Evolutionary conservation across 64 coral and sea anemone species (phyloP), one percentile per base, ranked within the genome.

Genomic region (Hydrozoanthus tunicans): DNA sequence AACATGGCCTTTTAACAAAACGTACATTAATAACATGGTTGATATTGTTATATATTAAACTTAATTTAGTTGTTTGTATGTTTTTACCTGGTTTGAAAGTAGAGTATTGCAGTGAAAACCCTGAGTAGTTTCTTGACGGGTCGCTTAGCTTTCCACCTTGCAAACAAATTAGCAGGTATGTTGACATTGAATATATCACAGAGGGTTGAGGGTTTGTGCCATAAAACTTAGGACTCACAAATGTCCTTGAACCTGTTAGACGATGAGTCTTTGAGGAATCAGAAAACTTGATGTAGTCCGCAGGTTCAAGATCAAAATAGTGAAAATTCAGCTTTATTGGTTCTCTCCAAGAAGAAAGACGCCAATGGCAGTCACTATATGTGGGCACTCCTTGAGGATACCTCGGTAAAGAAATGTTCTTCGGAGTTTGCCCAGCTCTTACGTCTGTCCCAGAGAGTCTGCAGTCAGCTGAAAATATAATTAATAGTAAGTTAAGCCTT

Each of bases 101-200:
- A 65, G 80, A 82, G 59, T 82, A 82, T 7, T 82, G 24, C 6
- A 82, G 64, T 5, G 13, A 82, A 51, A 82, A 64, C 5, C 80
- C 80, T 51, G 61, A 64, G 26, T 65, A 65, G 7, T 52, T 62
- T 63, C 80, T 82, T 65, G 12, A 8, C 7, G 80, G 60, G 11
- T 82, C 52, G 24, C 15, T 63, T 15, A 53, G 58, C 1, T 61
- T 52, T 13, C 51, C 4, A 64, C 27, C 80, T n/a, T 56, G 53
- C 13, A 82, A 5, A 6, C 52, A 27, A 4, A 82, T 11, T 52
- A 82, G 32, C 26, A 82, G 0, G 3, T 65, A 53, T 2, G 1
- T 0, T 82, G 80, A 82, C 80, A 82, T 82, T 52, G 80, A 82
- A 14, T 65, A 82, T 82, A 82, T 82, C 5, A 82, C 60, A 82